Evolutionary conservation across 2,113 vertebrate species (phyloP).

Genomic region (Riparia riparia): DNA sequence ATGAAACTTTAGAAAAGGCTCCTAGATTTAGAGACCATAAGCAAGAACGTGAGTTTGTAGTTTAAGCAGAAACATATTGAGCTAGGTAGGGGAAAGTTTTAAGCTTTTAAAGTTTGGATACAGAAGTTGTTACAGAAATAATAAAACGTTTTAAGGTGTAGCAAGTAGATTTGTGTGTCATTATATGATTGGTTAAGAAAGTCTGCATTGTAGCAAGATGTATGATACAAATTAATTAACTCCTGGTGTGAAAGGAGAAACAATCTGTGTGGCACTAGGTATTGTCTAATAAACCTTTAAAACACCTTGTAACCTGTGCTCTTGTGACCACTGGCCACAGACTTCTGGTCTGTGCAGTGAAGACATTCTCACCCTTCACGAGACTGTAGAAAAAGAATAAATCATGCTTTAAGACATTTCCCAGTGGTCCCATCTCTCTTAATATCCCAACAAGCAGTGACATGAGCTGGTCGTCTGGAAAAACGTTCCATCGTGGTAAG

Average conservation of each 20-base stretch:
- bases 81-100: not conserved
- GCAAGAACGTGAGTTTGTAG: not conserved
- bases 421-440: not conserved
- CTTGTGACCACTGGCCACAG: too few species aligned
- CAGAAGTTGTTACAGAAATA: not conserved
- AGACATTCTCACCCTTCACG: not conserved
- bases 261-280: too few species aligned
- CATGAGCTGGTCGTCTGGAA: not conserved
- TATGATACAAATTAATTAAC: too few species aligned
- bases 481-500: rapidly evolving
- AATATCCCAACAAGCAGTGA: not conserved
- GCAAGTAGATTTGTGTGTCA: too few species aligned
- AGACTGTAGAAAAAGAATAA: too few species aligned
- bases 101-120: not conserved
- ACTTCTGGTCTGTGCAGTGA: not conserved
- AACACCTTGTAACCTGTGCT: too few species aligned
- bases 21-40: not conserved
- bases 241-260: too few species aligned
- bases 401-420: not conserved
- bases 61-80: not conserved
- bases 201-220: too few species aligned
- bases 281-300: too few species aligned
- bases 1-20: not conserved
- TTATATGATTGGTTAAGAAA: too few species aligned
- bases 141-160: too few species aligned